Base-by-base conservation (phyloP, 2,888 invertebrate genomes). In the Catocala fraxini region DNA sequence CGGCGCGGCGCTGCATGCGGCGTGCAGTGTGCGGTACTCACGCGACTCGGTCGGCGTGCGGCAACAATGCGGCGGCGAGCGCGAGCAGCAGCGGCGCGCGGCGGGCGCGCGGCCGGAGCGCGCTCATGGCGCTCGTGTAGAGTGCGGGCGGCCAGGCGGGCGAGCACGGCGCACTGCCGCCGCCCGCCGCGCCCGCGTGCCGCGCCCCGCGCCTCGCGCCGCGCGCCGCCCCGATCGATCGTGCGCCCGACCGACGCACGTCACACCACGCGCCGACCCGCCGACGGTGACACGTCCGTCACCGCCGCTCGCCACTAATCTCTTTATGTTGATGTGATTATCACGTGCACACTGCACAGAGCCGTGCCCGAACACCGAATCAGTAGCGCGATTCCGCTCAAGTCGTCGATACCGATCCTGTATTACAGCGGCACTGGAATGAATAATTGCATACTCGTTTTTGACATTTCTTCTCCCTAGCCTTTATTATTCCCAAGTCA, bases 21-120 rank as follows among this genome's bases (percentile, higher is more conserved):
- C 51, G 41, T 0, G 10, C 9, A 6, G 7, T 10, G 46, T 34
- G 56, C 49, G 56, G 52, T 69, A 84, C 84, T 84, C 81, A 84
- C 84, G 81, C 83, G 81, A 85, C 85, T 73, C 81, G 84, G 79
- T 79, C 76, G 77, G 83, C 85, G 78, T 77, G 84, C 77, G 84
- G 85, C 80, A 83, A 71, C 70, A 81, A 79, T 65, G 84, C 82
- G 70, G 82, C 83, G 68, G 60, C 73, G 63, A 85, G 81, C 75
- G 85, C 84, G 63, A 84, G 68, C 76, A 85, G 81, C 77, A 79
- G 81, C 78, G 82, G 77, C 77, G 80, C 68, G 78, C 78, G 80
- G 80, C 82, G 78, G 72, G 76, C 72, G 76, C 71, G 75, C 65
- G 70, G 72, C 75, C 72, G 72, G 72, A 65, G 76, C 76, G 79